Base-by-base conservation (phyloP, 2,113 vertebrate genomes). In the Chitala chitala region DNA sequence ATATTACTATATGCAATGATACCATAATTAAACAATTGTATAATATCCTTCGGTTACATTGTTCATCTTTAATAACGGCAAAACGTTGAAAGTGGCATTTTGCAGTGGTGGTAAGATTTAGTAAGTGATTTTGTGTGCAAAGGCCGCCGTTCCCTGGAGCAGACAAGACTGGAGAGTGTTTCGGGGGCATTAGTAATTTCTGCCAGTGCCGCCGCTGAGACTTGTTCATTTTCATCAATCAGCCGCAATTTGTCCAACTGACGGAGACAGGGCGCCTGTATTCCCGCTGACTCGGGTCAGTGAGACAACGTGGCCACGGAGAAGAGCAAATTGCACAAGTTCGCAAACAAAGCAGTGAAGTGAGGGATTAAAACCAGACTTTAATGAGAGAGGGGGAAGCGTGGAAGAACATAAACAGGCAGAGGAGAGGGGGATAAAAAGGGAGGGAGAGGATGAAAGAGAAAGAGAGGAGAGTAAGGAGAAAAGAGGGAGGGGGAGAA, bases 181-280 rank as follows among this genome's bases (percentile, higher is more conserved):
- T 58, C 22, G 24, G 56, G 26, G 56, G 55, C 24, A 12, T 2
- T 0, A 0, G 31, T 6, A 33, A 12, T 46, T 46, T 12, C 44
- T 46, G 44, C 26, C n/a, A n/a, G n/a, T n/a, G n/a, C n/a, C n/a
- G n/a, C n/a, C n/a, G 31, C 33, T 86, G 87, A 89, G 89, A 91
- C 84, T 87, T 85, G 86, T 89, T 86, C 87, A 89, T 88, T 88
- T 86, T 84, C 89, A 89, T 89, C 90, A 88, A 88, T 93, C 92
- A 92, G 42, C 82, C 80, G 82, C 87, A 89, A 91, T 93, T 91
- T 92, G 90, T 86, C 84, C 92, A 91, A 92, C 87, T 88, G 90
- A 82, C 79, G 85, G 78, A 90, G 91, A 90, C 90, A 87, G 86
- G 80, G 81, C 78, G 86, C 83, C 80, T 83, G 86, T 87, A 84